Conservation (phyloP, 1,140 invertebrate species). For the Andricus grossulariae region DNA sequence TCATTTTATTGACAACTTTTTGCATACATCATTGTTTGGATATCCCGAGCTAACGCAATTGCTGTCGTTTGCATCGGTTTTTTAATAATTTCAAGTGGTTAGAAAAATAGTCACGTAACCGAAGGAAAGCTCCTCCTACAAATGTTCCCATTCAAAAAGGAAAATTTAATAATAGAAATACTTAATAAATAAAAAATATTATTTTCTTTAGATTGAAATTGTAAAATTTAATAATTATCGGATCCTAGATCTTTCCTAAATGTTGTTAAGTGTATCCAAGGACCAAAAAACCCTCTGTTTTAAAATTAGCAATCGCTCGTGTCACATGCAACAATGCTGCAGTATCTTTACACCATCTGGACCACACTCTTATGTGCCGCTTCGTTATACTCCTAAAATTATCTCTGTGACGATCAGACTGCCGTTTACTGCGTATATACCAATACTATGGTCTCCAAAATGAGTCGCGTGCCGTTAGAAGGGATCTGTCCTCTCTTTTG, state of each 20-base stretch:
- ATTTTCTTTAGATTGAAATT: too few species aligned
- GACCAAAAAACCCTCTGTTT: background rate
- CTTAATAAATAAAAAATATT: background rate
- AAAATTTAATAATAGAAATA: background rate
- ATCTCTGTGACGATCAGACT: slow-evolving; percentile 29
- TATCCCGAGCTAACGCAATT: slow-evolving; percentile 10
- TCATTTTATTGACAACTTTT: slow-evolving; percentile 23
- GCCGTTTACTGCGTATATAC: slow-evolving; percentile 23
- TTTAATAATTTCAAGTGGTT: slow-evolving; percentile 10
- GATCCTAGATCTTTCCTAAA: background rate
- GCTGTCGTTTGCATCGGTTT: background rate
- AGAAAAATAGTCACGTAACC: slow-evolving; percentile 1
- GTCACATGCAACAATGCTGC: slow-evolving; percentile 25
- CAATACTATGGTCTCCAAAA: slow-evolving; percentile 22
- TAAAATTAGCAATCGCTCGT: slow-evolving; percentile 25
- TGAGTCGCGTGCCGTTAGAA: slow-evolving; percentile 47
- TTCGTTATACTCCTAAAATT: slow-evolving; percentile 30
- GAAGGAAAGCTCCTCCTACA: background rate
- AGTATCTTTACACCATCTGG: slow-evolving; percentile 27
- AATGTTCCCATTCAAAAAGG: background rate
- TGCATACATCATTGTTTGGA: slow-evolving; percentile 15
- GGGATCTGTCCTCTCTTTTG: background rate
- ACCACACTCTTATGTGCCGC: slow-evolving; percentile 10
- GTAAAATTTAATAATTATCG: background rate
- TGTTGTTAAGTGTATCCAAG: background rate